These are phyloP conservation scores for Sebastiscus albofasciatus DNA, from an alignment of 2,797 vertebrate species.

Conservation along the genomic window DNA sequence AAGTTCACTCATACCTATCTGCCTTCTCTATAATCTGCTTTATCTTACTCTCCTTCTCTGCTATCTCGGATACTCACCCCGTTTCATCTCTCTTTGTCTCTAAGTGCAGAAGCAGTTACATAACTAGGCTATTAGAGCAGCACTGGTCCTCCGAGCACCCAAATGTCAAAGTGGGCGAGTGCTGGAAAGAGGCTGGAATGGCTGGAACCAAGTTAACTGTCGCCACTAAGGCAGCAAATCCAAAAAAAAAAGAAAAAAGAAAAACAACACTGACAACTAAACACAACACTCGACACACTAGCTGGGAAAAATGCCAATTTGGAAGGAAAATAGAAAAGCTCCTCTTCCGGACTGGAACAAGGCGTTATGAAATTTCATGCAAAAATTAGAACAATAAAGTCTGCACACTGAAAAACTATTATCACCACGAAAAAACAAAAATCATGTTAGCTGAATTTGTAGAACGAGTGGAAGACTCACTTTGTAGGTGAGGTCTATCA, in stretches of 20 bases:
- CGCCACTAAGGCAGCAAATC: constrained; percentile 9
- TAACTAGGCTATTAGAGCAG: constrained; percentile 67
- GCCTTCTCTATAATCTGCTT: constrained; percentile 29
- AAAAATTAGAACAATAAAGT: not conserved
- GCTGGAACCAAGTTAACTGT: constrained; percentile 25
- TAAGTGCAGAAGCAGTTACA: constrained; percentile 58
- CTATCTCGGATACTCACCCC: constrained; percentile 39
- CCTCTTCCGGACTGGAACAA: not conserved
- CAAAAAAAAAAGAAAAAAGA: not conserved
- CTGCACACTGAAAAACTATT: not conserved
- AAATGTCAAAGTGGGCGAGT: constrained; percentile 66
- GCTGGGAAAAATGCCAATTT: constrained; percentile 25
- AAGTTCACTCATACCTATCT: constrained; percentile 32
- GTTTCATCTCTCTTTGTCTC: constrained; percentile 52
- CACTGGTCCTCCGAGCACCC: constrained; percentile 53
- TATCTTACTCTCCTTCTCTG: constrained; percentile 9
- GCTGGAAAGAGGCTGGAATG: constrained; percentile 16
- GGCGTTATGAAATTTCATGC: not conserved
- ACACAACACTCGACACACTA: constrained; percentile 15
- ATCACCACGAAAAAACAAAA: not conserved
- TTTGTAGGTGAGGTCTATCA: not conserved
- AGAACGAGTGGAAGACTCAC: not conserved
- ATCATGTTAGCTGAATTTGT: not conserved
- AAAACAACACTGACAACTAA: constrained; percentile 33
- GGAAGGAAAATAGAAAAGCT: constrained; percentile 6